Base-by-base conservation (phyloP, 1,140 invertebrate species). In the Maniola jurtina region DNA sequence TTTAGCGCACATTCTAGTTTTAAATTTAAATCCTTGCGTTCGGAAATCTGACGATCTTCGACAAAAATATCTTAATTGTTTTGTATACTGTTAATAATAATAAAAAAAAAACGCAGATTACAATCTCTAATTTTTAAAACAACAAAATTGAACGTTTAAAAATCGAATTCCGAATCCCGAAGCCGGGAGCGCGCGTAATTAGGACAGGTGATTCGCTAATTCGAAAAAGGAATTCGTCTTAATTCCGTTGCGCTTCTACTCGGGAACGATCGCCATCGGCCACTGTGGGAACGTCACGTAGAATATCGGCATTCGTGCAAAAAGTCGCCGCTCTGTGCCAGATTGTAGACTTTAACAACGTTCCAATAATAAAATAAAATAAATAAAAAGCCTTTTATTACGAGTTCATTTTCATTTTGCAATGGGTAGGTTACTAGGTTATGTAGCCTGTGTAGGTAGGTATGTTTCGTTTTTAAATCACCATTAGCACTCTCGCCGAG, bases 121-220 rank as follows among this genome's bases (percentile, higher is more conserved):
- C 8, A 50, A 54, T 58, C 34, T 59, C 13, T 59, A 40, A 54
- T 58, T 25, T 65, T 10, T 42, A 54, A 25, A 48, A 33, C 40
- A 48, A 47, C 52, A 65, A 71, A 73, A 70, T 73, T 70, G 68
- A 72, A 72, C 71, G 59, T 54, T 71, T 67, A 73, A 75, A 76
- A 82, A 76, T 80, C 69, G 74, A 68, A 78, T 83, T 80, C 83
- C 73, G 68, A 76, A 77, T 84, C 55, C 77, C 73, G 72, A 76
- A 76, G 74, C 71, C 77, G 72, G 70, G 69, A 64, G 64, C 66
- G 68, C 69, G 70, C 55, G 71, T 84, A 88, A 88, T 88, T 86
- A 86, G 84, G 84, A 84, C 84, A 88, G 84, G 84, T 84, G 85
- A 88, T 85, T 88, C 84, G 80, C 81, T 85, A 86, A 88, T 88